Percentiles rank a stretch among this genome's conserved stretches.
Conservation (phyloP, 1,140 invertebrate genomes). For the Helicoverpa zea region DNA sequence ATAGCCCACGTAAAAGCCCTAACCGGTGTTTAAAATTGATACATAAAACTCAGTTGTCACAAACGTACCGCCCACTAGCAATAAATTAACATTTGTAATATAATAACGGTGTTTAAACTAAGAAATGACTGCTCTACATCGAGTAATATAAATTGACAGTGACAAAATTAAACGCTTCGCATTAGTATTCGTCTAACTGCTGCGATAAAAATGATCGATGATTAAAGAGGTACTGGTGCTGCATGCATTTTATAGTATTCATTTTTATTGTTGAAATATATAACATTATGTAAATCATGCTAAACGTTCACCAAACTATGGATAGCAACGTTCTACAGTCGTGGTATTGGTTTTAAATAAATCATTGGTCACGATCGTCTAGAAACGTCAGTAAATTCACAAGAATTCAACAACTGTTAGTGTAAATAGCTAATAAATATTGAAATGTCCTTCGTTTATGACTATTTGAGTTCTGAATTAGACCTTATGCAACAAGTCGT, state of each 20-base stretch:
- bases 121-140: conserved; percentile 26
- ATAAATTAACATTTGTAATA: conserved; percentile 39
- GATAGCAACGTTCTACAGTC: background rate
- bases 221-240: background rate
- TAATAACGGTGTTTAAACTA: conserved; percentile 32
- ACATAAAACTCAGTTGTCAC: conserved; percentile 19
- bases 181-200: conserved; percentile 30
- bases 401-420: conserved; percentile 40
- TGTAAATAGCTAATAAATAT: conserved; percentile 24
- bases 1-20: conserved; percentile 22
- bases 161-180: conserved; percentile 36
- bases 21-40: conserved; percentile 30
- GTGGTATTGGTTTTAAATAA: conserved; percentile 24
- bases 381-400: conserved; percentile 34
- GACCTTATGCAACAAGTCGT: conserved; percentile 29
- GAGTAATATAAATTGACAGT: conserved; percentile 30
- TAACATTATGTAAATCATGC: conserved; percentile 22
- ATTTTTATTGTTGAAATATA: conserved; percentile 8
- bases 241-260: too few relatives aligned
- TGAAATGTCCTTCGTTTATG: conserved; percentile 33
- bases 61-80: conserved; percentile 22
- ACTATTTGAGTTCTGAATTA: conserved; percentile 20
- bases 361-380: conserved; percentile 34
- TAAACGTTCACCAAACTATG: conserved; percentile 27
- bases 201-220: conserved; percentile 36